Base-by-base conservation (phyloP, 2,113 vertebrate species). In the Notothenia rossii region DNA sequence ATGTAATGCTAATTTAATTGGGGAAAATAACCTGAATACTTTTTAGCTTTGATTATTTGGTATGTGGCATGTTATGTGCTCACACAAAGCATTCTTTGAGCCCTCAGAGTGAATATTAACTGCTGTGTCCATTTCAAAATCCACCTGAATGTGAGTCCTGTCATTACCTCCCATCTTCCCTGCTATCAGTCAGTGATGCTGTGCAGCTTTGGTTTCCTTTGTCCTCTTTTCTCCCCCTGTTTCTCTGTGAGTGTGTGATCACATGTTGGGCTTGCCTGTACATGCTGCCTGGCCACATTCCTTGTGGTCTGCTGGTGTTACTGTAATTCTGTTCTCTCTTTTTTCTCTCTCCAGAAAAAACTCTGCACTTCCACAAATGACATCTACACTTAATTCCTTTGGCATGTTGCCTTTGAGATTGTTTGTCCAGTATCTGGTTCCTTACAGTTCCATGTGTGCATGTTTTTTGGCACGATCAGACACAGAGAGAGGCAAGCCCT, bases 281-380 rank as follows among this genome's bases (percentile, higher is more conserved):
- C 93, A 91, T 0, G 93, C 81, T 79, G 81, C 82, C 62, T 58
- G 83, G 79, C 56, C 67, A 79, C 88, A 93, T 93, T 94, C 91
- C 83, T 93, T 72, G 83, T 90, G 93, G 89, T 91, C 91, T 87
- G 72, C 79, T 85, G 84, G 63, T 87, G 86, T 92, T 90, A 88
- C 89, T 81, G 77, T 90, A 89, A 84, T 84, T 84, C 73, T 83
- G 29, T 36, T 89, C 18, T 51, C 43, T 67, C 55, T 71, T 80
- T 79, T 87, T 81, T 43, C 71, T 48, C 10, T 77, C 60, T 79
- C 17, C 79, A 72, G 77, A 88, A 87, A 70, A 75, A 86, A 73
- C 50, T 51, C 60, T 58, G 10, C 83, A 69, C 58, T 50, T 79
- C 54, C 73, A 82, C 53, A 46, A 40, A 50, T 43, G n/a, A 73